Evolutionary conservation across 2,888 invertebrate genomes (phyloP).

Genomic region (Notocelia uddmanniana): DNA sequence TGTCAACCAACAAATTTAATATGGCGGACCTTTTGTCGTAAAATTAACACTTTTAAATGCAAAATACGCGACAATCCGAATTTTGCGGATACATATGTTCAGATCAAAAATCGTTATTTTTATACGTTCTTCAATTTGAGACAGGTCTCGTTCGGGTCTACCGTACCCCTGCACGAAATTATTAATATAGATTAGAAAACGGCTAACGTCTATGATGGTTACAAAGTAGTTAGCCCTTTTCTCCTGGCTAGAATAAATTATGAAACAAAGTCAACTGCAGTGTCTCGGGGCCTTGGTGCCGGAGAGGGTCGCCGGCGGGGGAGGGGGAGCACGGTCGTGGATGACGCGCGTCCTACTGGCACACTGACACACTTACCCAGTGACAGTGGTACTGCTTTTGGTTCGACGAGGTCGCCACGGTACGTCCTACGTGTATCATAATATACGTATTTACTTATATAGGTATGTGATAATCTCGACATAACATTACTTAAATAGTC

Average conservation of each 20-base stretch:
- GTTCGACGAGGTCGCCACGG: conserved; percentile 79
- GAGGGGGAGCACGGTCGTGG: conserved; percentile 74
- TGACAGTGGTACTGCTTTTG: conserved; percentile 86
- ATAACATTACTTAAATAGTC: conserved; percentile 31
- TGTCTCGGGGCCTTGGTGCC: conserved; percentile 79
- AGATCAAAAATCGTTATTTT: too few species aligned
- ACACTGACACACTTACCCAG: conserved; percentile 85
- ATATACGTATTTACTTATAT: conserved; percentile 51
- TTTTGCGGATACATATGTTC: too few species aligned
- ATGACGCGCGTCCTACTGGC: conserved; percentile 85
- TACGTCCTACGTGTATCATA: conserved; percentile 74
- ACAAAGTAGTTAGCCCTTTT: conserved; percentile 36
- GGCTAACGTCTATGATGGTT: conserved; percentile 18
- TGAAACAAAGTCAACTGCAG: conserved; percentile 71
- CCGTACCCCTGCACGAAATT: too few species aligned
- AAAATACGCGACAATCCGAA: too few species aligned
- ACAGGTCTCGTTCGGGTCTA: too few species aligned
- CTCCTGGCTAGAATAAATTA: conserved; percentile 61
- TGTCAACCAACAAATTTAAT: too few species aligned
- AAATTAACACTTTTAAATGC: too few species aligned
- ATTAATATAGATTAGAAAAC: conserved; percentile 15
- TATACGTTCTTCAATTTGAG: too few species aligned
- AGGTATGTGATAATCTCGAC: conserved; percentile 41
- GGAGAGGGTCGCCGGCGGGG: conserved; percentile 59
- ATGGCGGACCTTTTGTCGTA: too few species aligned